Conservation (phyloP, 2,797 vertebrate genomes). For the Sphenodon punctatus region DNA sequence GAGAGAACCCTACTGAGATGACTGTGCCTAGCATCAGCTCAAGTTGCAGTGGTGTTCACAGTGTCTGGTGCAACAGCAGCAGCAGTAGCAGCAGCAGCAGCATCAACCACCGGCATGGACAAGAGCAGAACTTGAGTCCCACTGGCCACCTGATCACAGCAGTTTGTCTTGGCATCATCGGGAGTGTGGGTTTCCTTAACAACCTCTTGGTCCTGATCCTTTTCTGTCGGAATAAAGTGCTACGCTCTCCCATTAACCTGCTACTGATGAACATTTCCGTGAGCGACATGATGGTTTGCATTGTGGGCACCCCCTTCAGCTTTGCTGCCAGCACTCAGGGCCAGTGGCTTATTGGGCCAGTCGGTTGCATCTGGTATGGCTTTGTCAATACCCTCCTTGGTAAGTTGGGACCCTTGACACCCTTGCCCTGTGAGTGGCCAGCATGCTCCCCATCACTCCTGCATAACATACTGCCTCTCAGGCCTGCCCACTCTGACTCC, state of each 20-base stretch:
- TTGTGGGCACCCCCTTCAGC: constrained; percentile 85
- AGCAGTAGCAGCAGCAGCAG: constrained; percentile 70
- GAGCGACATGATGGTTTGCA: constrained; percentile 85
- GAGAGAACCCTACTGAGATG: constrained; percentile 59
- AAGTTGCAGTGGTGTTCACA: constrained; percentile 65
- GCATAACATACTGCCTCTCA: background rate
- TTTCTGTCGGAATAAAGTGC: constrained; percentile 80
- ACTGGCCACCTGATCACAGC: constrained; percentile 80
- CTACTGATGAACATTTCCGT: constrained; percentile 84
- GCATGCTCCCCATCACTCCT: background rate
- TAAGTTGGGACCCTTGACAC: constrained; percentile 71
- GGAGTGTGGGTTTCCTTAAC: constrained; percentile 77
- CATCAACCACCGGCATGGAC: constrained; percentile 56
- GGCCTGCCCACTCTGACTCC: background rate
- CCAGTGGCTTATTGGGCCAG: constrained; percentile 82
- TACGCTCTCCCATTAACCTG: constrained; percentile 86
- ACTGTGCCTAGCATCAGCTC: constrained; percentile 77
- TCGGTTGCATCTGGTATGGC: constrained; percentile 85
- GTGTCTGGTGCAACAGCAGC: constrained; percentile 49
- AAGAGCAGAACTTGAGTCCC: constrained; percentile 71
- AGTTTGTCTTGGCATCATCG: constrained; percentile 80
- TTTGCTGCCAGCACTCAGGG: constrained; percentile 85
- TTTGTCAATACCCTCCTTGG: constrained; percentile 84
- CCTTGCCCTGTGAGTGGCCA: background rate
- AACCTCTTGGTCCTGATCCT: constrained; percentile 82